These are phyloP conservation scores for Macquaria australasica DNA, from an alignment of 2,113 vertebrate species.

Conservation along the genomic window DNA sequence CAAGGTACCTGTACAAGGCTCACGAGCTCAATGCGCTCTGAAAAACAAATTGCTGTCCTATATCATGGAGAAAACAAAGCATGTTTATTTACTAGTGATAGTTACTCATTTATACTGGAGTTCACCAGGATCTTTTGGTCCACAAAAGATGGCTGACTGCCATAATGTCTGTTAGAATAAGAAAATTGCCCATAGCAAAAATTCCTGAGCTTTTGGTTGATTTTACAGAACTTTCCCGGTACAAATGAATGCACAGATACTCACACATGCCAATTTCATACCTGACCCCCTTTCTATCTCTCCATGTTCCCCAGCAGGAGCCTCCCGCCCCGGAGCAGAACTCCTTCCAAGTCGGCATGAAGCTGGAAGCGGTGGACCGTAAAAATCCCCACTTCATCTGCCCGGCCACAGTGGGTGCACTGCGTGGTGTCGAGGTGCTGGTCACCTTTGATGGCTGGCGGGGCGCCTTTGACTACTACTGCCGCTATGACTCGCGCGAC, in stretches of 20 bases:
- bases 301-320: slow-evolving; percentile 87
- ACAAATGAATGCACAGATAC: background rate
- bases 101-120: background rate
- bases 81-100: background rate
- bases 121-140: background rate
- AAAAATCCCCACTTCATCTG: slow-evolving; percentile 99
- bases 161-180: background rate
- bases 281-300: slow-evolving; percentile 26
- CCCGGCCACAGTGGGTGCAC: slow-evolving; percentile 96
- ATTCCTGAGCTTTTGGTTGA: background rate
- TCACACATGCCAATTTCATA: background rate
- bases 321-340: slow-evolving; percentile 96
- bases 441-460: slow-evolving; percentile 99
- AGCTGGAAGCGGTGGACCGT: slow-evolving; percentile 98
- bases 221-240: background rate
- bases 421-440: slow-evolving; percentile 97
- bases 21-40: background rate
- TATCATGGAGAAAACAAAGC: background rate
- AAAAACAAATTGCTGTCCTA: background rate
- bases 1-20: slow-evolving; percentile 89
- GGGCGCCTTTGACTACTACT: slow-evolving; percentile 99
- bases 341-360: slow-evolving; percentile 98
- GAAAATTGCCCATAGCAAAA: background rate
- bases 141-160: background rate
- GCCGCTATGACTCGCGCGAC: slow-evolving; percentile 98